Base-by-base conservation (phyloP, 2,888 invertebrate species). In the Subacronicta megacephala region DNA sequence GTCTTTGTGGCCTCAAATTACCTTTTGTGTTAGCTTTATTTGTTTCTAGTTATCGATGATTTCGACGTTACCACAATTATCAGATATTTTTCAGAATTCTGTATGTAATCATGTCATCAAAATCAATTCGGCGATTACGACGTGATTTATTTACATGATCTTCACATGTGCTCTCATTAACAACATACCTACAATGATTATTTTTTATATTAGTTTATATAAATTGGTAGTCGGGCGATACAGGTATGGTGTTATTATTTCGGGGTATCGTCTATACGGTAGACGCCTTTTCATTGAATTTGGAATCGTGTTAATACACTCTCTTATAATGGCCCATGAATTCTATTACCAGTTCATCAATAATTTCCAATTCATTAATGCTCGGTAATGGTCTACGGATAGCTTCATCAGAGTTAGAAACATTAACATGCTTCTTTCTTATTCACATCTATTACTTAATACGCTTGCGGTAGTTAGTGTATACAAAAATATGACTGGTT, bases 401-500 rank as follows among this genome's bases (percentile, higher is more conserved):
- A 44, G 29, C 50, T 75, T 58, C 38, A 65, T 69, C 53, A 36
- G 52, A 12, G 12, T 31, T 29, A 38, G 43, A 26, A 47, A 38
- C n/a, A 54, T 60, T 45, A 52, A 58, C 51, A 65, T 77, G 72
- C 63, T 72, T 74, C 56, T 58, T 62, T 75, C 72, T 71, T 72
- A 77, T 85, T 80, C 77, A 77, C 77, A 63, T 83, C 81, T 81
- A 87, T 87, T 88, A 87, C 81, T 78, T 83, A 89, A 89, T 85
- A 80, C 78, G 77, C 81, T 86, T 84, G 82, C 85, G 78, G 84
- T 86, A 82, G 82, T 87, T 85, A 84, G 79, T 83, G 80, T 81
- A 75, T 85, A 87, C 83, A 85, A 86, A 84, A 89, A 82, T 84
- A 84, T 80, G 79, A 86, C 86, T 88, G 85, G 85, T 88, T 88